phyloP scores from a whole-genome alignment of 2,797 vertebrate genomes.

The Caiman crocodilus region DNA sequence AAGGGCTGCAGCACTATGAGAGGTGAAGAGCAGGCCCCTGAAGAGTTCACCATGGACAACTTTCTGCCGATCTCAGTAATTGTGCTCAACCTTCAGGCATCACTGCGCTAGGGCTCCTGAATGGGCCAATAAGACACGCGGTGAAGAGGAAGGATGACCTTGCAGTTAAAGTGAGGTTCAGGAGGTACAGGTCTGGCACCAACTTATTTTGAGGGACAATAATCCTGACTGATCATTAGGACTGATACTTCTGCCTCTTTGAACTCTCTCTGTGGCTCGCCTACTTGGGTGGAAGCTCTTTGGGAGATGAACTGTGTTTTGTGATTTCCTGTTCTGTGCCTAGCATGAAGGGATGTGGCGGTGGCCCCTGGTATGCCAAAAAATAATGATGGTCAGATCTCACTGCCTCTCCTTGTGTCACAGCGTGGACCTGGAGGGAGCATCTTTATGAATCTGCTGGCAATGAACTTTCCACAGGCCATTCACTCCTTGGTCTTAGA shows the following conservation, averaged over 20 bases:
- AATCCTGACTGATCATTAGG: neutral
- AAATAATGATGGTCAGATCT: neutral
- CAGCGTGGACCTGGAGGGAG: neutral
- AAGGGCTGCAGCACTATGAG: neutral
- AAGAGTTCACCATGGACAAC: neutral
- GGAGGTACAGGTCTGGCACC: neutral
- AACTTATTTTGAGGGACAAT: neutral
- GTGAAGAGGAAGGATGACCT: neutral
- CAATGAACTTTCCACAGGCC: neutral
- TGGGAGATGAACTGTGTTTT: neutral
- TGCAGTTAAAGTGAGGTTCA: neutral
- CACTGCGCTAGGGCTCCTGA: neutral
- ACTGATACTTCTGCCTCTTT: neutral
- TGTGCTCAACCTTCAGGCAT: neutral
- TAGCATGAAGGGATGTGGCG: neutral
- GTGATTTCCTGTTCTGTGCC: neutral
- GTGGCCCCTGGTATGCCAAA: no score
- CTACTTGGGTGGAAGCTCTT: neutral
- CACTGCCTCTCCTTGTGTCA: neutral
- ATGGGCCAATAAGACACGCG: neutral
- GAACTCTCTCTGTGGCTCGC: fast-evolving
- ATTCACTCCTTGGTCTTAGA: neutral
- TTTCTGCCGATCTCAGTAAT: neutral
- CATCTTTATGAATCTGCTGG: neutral
- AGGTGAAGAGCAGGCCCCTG: fast-evolving